Conservation (phyloP, 2,113 vertebrate species). For the Pantherophis guttatus region DNA sequence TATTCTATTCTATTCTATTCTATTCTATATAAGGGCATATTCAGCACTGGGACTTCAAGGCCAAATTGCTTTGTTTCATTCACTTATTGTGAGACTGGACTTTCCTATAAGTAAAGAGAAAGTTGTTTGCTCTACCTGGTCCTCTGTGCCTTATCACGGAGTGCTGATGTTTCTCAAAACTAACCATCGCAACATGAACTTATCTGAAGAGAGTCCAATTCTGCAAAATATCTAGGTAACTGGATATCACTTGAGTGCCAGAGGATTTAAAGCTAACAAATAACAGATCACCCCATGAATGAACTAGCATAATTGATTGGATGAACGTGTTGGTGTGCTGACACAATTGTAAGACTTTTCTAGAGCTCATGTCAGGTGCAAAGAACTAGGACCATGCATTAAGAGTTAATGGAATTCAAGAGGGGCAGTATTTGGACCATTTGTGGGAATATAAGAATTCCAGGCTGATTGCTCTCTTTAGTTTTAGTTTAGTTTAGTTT, state of each 20-base stretch:
- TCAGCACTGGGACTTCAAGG: background rate
- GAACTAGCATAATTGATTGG: background rate
- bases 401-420: background rate
- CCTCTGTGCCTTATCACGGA: background rate
- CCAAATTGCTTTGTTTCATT: background rate
- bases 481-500: no score
- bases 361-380: background rate
- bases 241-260: background rate
- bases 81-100: background rate
- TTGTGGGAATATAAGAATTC: background rate
- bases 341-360: background rate
- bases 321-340: background rate
- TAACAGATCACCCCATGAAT: background rate
- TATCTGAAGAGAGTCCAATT: background rate
- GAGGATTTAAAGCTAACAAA: background rate
- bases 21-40: background rate
- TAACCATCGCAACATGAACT: background rate
- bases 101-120: background rate
- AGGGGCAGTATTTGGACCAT: background rate
- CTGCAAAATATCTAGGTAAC: background rate
- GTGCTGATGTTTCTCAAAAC: background rate
- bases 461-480: background rate
- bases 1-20: no score
- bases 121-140: background rate
- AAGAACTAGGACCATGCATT: background rate